phyloP scores from a whole-genome alignment of 2,113 vertebrate species.

The Ursus arctos region DNA sequence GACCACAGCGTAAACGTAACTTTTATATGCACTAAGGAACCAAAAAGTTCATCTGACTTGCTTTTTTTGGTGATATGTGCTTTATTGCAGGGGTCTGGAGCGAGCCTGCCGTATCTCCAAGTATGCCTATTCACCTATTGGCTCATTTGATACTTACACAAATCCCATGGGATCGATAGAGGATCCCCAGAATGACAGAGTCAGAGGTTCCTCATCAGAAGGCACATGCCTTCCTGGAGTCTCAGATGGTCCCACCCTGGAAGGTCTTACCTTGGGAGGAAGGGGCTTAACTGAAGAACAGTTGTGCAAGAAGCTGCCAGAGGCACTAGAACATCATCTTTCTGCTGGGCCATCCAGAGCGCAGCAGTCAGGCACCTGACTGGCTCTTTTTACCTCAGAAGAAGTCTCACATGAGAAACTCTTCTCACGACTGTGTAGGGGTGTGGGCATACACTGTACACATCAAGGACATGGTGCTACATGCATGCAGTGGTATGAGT shows the following conservation, averaged over 20 bases:
- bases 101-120: background rate
- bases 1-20: background rate
- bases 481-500: background rate
- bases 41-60: background rate
- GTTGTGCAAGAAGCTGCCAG: background rate
- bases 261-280: slow-evolving; percentile 9
- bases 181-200: background rate
- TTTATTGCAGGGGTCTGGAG: background rate
- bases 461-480: background rate
- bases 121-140: background rate
- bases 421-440: no score
- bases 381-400: background rate
- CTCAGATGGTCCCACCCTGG: background rate
- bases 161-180: background rate
- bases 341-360: background rate
- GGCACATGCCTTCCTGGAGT: background rate
- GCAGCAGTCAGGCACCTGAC: background rate
- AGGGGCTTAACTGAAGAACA: background rate
- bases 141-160: slow-evolving; percentile 29
- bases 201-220: slow-evolving; percentile 16
- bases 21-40: background rate
- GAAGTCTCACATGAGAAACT: background rate
- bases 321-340: background rate
- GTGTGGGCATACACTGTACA: background rate
- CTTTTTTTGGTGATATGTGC: background rate